phyloP scores from a whole-genome alignment of 2,797 vertebrate genomes.

The Anomalospiza imberbis region DNA sequence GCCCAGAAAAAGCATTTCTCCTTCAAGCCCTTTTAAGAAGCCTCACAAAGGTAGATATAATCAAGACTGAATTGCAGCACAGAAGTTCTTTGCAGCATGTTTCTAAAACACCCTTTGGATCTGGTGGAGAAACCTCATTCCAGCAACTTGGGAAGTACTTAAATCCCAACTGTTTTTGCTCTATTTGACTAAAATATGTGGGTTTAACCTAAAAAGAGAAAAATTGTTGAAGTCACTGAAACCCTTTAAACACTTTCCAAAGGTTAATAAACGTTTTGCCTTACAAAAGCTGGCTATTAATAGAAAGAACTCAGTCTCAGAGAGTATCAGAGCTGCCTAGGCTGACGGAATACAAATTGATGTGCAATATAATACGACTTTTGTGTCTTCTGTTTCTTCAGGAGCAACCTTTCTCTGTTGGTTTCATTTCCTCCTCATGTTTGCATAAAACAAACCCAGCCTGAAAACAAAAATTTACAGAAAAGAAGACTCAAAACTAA shows the following conservation, averaged over 20 bases:
- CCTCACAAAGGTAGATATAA: background rate
- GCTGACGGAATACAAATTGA: constrained; percentile 29
- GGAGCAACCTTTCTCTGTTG: background rate
- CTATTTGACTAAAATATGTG: background rate
- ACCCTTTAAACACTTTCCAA: constrained; percentile 33
- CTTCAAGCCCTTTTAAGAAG: constrained; percentile 49
- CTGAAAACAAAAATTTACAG: background rate
- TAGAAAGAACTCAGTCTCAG: constrained; percentile 1
- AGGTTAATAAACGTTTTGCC: background rate
- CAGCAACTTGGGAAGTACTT: background rate
- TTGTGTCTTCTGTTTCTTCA: background rate
- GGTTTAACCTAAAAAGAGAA: constrained; percentile 11
- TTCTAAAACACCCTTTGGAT: constrained; percentile 8
- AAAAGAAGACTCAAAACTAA: background rate
- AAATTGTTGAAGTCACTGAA: constrained; percentile 9
- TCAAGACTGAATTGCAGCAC: background rate
- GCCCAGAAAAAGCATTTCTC: background rate
- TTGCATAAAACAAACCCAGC: background rate
- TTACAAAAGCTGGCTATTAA: constrained; percentile 9
- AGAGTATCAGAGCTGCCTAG: constrained; percentile 3
- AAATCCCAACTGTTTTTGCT: background rate
- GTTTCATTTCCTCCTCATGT: constrained; percentile 1
- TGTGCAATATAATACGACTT: background rate
- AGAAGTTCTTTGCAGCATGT: constrained; percentile 25
- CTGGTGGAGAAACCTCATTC: background rate